phyloP scores from a whole-genome alignment of 2,888 invertebrate species.

The Formica aserva region DNA sequence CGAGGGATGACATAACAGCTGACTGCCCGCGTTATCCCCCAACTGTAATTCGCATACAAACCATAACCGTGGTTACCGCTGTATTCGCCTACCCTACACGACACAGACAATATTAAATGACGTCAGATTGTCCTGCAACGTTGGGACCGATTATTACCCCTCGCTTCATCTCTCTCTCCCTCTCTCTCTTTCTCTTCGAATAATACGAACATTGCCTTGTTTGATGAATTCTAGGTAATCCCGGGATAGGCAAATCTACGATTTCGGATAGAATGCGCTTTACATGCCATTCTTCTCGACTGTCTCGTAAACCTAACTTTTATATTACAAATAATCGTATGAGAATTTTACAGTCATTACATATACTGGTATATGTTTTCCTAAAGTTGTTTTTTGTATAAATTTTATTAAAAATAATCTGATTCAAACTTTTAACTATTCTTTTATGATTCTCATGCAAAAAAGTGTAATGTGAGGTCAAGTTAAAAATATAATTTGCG shows the following conservation, averaged over 20 bases:
- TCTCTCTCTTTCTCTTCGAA: background rate
- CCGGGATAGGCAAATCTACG: background rate
- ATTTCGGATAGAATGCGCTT: background rate
- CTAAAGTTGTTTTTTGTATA: background rate
- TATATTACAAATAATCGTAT: background rate
- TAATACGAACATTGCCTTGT: no score
- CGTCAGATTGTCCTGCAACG: conserved; percentile 73
- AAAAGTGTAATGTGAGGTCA: background rate
- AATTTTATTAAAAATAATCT: background rate
- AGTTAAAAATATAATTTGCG: conserved; percentile 31
- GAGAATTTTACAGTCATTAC: background rate
- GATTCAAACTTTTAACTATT: conserved; percentile 6
- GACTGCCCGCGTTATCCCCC: conserved; percentile 70
- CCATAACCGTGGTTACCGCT: conserved; percentile 62
- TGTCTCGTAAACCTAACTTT: background rate
- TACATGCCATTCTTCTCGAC: background rate
- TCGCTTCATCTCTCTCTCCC: background rate
- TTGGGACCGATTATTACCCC: conserved; percentile 62
- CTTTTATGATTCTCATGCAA: background rate
- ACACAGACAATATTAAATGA: conserved; percentile 78
- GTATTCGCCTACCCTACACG: conserved; percentile 50
- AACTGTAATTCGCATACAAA: conserved; percentile 71
- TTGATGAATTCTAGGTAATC: background rate
- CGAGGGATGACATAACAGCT: conserved; percentile 64
- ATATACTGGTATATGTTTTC: background rate